These are phyloP conservation scores for Dromius quadrimaculatus DNA, from an alignment of 2,888 invertebrate genomes.

Conservation along the genomic window DNA sequence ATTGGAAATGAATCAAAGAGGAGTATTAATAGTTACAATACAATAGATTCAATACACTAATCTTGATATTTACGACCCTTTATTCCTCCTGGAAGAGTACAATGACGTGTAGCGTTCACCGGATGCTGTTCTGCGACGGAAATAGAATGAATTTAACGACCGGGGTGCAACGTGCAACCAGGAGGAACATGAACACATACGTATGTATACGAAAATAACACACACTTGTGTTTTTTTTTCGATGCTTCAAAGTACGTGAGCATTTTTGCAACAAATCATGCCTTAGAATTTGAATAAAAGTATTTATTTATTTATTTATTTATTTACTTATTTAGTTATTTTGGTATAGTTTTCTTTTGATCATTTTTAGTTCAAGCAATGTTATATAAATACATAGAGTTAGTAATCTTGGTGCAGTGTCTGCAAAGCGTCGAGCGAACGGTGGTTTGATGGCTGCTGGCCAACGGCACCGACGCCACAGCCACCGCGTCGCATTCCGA, in stretches of 20 bases:
- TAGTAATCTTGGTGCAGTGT: not conserved
- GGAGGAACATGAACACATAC: not conserved
- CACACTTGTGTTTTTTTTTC: not conserved
- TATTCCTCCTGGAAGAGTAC: slow-evolving; percentile 6
- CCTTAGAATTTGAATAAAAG: slow-evolving; percentile 22
- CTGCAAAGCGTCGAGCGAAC: slow-evolving; percentile 2
- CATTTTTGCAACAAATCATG: slow-evolving; percentile 20
- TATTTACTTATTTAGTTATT: too few species aligned
- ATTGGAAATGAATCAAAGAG: too few species aligned
- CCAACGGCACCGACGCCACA: slow-evolving; percentile 4
- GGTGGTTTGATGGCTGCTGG: slow-evolving; percentile 21
- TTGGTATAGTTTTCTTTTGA: not conserved
- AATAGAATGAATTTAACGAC: slow-evolving; percentile 40
- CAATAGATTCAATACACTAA: too few species aligned
- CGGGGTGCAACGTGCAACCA: not conserved
- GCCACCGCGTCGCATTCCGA: slow-evolving; percentile 33
- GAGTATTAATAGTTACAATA: too few species aligned
- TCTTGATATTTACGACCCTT: too few species aligned
- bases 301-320: too few species aligned
- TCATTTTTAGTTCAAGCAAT: not conserved
- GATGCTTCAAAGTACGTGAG: slow-evolving; percentile 14
- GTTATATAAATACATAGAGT: slow-evolving; percentile 9
- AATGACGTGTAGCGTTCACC: slow-evolving; percentile 19
- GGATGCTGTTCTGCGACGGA: slow-evolving; percentile 31
- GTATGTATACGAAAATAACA: not conserved